Evolutionary conservation across 2,888 invertebrate genomes (phyloP), one percentile per base, ranked within the genome.

Genomic region (Sepiola atlantica): DNA sequence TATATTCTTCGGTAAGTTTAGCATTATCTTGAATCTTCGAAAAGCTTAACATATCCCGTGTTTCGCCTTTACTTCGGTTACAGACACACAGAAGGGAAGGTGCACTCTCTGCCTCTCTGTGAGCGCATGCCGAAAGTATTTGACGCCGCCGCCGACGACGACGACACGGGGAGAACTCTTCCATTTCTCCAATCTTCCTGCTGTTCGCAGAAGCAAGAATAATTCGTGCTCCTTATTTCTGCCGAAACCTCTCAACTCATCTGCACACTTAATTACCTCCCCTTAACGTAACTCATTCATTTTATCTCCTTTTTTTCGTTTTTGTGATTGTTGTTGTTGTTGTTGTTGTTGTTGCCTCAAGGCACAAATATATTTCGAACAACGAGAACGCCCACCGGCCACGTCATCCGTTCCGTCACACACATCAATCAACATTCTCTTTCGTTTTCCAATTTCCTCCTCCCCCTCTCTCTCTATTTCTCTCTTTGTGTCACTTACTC

Each of bases 211-310:
- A 61, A 28, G 61, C 61, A 61, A 61, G 24, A 61, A 28, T 61
- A 61, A 61, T 61, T 61, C 61, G 21, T 1, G 24, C 61, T 61
- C 24, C 61, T 61, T 24, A 21, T 16, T 55, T 55, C 61, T 24
- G 45, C 61, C 28, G 61, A 61, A 61, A 61, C 61, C 61, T 61
- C 28, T 61, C 61, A 61, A 61, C 61, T 24, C 21, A 61, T 61
- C 61, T 61, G 61, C 61, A 61, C 61, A 61, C 61, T 61, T 61
- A 61, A 61, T 61, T 61, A 61, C 61, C 61, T 61, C 61, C 61
- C 61, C 61, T 45, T 61, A 24, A 61, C 61, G 21, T 24, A 24
- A 61, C 24, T 61, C 61, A 61, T 61, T 61, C 21, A 4, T 45
- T 45, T 45, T 45, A 8, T 45, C 8, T 4, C 45, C 8, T 45